Base-by-base conservation (phyloP, 1,140 invertebrate genomes). In the Lanistes nyassanus region DNA sequence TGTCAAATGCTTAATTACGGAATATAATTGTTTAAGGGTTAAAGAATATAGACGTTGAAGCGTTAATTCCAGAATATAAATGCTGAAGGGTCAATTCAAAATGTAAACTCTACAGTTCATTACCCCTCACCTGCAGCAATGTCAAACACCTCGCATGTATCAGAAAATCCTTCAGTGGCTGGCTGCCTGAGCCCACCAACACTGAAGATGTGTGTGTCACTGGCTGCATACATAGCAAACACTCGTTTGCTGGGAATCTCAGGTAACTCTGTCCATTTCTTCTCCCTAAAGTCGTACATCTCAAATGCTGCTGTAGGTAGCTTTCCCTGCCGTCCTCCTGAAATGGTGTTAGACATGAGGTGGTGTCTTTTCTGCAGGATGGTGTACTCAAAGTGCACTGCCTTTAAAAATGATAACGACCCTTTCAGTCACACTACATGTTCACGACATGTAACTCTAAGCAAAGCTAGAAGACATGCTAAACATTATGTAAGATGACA, bases 251-350 rank as follows among this genome's bases (percentile, higher is more conserved):
- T 83, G 3, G 88, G 88, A 62, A 89, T 80, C 64, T 85, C 74
- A 21, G 83, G 81, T 47, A 88, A 72, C 62, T 80, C 74, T 29
- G 75, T 56, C 88, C 88, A 89, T 53, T 83, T 86, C 21, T 83
- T 79, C 39, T 77, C 77, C n/a, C 42, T 67, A 77, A 89, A 87
- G 72, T 88, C 84, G 77, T 81, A 88, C 31, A 82, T 82, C 76
- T 89, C 88, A 79, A 86, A 84, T 2, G 84, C 83, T 62, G 75
- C 66, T 39, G 80, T 81, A 31, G 88, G 87, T 42, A 85, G 60
- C 76, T 86, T 88, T n/a, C 87, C 87, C 70, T 87, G 83, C 74
- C 88, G 79, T 34, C 88, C 88, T 67, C 88, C 88, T 89, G 76
- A 51, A 55, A 72, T n/a, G 34, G 31, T 47, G 39, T 37, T n/a